phyloP scores from a whole-genome alignment of 2,888 invertebrate genomes.

The Drosophila ustulata region DNA sequence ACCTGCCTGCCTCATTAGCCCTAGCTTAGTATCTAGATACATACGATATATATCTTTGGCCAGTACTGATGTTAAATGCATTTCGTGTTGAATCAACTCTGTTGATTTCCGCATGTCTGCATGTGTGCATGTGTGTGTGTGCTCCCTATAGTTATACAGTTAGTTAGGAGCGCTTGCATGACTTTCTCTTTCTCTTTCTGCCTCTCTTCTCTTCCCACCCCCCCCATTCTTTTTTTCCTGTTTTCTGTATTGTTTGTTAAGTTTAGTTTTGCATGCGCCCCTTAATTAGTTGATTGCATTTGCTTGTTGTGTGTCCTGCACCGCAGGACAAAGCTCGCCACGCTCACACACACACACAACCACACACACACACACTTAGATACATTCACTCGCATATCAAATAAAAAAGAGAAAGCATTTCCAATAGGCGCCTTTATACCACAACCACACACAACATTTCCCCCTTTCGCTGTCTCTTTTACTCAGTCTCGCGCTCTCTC shows the following conservation, averaged over 20 bases:
- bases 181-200: slow-evolving; percentile 3
- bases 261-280: slow-evolving; percentile 60
- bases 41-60: slow-evolving; percentile 9
- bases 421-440: slow-evolving; percentile 14
- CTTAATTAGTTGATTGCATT: slow-evolving; percentile 72
- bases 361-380: neutral
- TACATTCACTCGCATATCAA: neutral
- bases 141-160: slow-evolving; percentile 29
- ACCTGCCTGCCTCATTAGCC: slow-evolving; percentile 53
- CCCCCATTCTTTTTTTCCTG: neutral
- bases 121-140: slow-evolving; percentile 25
- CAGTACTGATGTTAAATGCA: slow-evolving; percentile 26
- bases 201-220: neutral
- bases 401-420: slow-evolving; percentile 10
- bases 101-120: slow-evolving; percentile 2
- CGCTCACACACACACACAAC: slow-evolving; percentile 2
- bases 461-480: neutral
- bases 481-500: neutral
- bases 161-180: slow-evolving; percentile 51
- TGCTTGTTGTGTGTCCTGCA: slow-evolving; percentile 41
- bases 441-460: neutral
- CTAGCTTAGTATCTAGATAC: slow-evolving; percentile 29
- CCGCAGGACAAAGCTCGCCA: slow-evolving; percentile 42
- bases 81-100: slow-evolving; percentile 25
- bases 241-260: slow-evolving; percentile 12